A percentile compares a stretch with the other conserved stretches of the same genome.
phyloP scores from a whole-genome alignment of 2,797 vertebrate species.

The Menidia menidia region DNA sequence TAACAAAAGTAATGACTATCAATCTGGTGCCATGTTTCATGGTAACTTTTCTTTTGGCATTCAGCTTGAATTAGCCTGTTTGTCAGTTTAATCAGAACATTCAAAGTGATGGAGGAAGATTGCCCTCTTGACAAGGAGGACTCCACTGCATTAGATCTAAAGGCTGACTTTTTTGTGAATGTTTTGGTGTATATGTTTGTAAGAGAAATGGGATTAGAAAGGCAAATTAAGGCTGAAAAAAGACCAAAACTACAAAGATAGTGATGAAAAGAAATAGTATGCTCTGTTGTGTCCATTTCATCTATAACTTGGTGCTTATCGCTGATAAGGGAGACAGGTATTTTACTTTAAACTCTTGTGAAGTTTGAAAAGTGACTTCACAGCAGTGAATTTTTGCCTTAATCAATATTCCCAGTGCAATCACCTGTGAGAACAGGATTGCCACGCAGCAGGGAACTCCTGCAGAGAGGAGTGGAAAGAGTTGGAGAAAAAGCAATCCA shows the following conservation, averaged over 20 bases:
- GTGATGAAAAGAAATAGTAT: slow-evolving; percentile 17
- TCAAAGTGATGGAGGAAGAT: slow-evolving; percentile 65
- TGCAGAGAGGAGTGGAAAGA: slow-evolving; percentile 58
- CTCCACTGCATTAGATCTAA: slow-evolving; percentile 34
- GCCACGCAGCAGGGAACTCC: slow-evolving; percentile 75
- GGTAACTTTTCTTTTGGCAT: slow-evolving; percentile 42
- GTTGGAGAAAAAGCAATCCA: slow-evolving; percentile 60
- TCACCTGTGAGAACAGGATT: slow-evolving; percentile 81
- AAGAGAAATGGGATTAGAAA: slow-evolving; percentile 15
- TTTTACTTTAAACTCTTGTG: slow-evolving; percentile 72
- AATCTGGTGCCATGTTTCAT: slow-evolving; percentile 69
- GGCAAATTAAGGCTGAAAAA: slow-evolving; percentile 33
- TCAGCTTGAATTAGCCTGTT: slow-evolving; percentile 69
- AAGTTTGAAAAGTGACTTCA: slow-evolving; percentile 80
- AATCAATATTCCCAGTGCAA: slow-evolving; percentile 86
- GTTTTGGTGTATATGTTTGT: not conserved
- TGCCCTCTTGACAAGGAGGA: slow-evolving; percentile 35
- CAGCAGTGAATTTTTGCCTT: slow-evolving; percentile 74
- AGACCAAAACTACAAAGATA: slow-evolving; percentile 32
- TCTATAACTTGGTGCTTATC: slow-evolving; percentile 57
- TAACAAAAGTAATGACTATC: slow-evolving; percentile 74
- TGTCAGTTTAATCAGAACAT: slow-evolving; percentile 75
- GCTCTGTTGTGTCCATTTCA: slow-evolving; percentile 36
- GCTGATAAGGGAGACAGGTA: slow-evolving; percentile 40
- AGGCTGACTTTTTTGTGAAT: slow-evolving; percentile 19